Percentiles rank a stretch among this genome's conserved stretches.
Conservation (phyloP, 2,797 vertebrate genomes). For the Galago senegalensis region DNA sequence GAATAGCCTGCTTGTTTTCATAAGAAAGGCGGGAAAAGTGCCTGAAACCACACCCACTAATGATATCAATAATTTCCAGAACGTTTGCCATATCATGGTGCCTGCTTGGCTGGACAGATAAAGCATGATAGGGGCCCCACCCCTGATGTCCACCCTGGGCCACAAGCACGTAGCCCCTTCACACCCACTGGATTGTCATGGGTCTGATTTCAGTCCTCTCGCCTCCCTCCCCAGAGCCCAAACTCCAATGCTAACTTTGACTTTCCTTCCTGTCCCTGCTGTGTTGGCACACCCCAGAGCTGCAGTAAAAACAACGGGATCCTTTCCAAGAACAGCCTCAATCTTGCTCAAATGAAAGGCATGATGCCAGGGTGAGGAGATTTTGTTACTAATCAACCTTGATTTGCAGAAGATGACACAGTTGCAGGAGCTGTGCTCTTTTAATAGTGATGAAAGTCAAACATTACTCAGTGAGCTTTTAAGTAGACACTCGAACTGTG, state of each 20-base stretch:
- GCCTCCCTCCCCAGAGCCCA: background rate
- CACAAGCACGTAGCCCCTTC: background rate
- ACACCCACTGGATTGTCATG: background rate
- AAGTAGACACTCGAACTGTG: slow-evolving; percentile 24
- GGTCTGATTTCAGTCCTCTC: background rate
- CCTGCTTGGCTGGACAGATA: slow-evolving; percentile 36
- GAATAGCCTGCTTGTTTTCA: slow-evolving; percentile 67
- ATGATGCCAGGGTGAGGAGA: background rate
- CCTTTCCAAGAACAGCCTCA: background rate
- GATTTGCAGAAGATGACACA: slow-evolving; percentile 41
- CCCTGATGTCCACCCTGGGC: background rate
- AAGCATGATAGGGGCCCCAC: background rate
- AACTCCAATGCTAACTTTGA: background rate
- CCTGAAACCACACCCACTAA: slow-evolving; percentile 50
- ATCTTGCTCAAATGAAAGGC: slow-evolving; percentile 9
- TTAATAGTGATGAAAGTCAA: slow-evolving; percentile 55
- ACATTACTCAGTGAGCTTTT: background rate
- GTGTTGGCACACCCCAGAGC: background rate
- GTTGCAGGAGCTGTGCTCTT: background rate
- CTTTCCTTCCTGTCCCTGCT: background rate
- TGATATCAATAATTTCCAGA: slow-evolving; percentile 65
- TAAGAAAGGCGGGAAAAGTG: slow-evolving; percentile 48
- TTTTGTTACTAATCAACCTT: slow-evolving; percentile 13
- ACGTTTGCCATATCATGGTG: slow-evolving; percentile 5
- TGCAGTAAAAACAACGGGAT: background rate